phyloP scores from a whole-genome alignment of 2,113 vertebrate genomes.

The Vireo altiloquus region DNA sequence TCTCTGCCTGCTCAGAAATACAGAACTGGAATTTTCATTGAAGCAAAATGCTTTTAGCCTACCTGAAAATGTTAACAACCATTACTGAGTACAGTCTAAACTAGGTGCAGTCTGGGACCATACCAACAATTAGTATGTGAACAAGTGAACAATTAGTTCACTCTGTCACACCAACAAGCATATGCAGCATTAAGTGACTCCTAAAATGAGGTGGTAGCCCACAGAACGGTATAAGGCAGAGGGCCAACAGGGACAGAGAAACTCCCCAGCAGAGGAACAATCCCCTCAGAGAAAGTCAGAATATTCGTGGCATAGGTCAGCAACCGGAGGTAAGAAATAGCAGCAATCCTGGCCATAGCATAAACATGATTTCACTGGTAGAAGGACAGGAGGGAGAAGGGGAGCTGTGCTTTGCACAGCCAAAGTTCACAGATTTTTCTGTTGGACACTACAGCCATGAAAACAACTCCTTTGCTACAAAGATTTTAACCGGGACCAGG shows the following conservation, averaged over 20 bases:
- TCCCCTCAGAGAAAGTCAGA: background rate
- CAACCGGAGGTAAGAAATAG: background rate
- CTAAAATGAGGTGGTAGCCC: background rate
- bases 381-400: background rate
- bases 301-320: background rate
- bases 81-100: background rate
- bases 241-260: background rate
- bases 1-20: background rate
- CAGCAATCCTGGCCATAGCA: background rate
- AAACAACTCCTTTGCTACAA: background rate
- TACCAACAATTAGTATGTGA: too few species aligned
- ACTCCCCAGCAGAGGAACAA: background rate
- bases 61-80: background rate
- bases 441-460: background rate
- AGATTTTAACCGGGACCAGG: background rate
- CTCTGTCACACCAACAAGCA: rapidly evolving
- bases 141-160: too few species aligned
- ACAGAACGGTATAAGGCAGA: background rate
- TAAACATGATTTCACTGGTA: rapidly evolving
- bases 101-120: background rate
- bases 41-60: background rate
- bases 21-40: background rate
- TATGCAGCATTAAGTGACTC: background rate
- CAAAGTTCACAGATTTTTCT: background rate
- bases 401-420: background rate